Conservation (phyloP, 2,797 vertebrate species). For the Ambastaia sidthimunki region DNA sequence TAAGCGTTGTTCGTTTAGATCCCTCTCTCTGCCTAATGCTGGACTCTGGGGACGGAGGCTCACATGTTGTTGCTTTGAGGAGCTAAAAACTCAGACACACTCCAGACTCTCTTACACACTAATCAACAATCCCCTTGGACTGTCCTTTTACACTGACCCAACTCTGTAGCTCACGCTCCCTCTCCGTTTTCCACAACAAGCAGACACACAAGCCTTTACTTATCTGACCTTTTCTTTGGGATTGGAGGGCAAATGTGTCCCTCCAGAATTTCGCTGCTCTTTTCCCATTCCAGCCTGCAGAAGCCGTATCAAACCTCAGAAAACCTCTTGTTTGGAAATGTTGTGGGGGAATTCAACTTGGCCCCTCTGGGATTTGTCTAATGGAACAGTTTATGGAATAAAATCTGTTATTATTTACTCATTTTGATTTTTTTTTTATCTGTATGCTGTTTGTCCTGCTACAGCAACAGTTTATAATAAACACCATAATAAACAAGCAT, state of each 20-base stretch:
- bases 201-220: slow-evolving; percentile 16
- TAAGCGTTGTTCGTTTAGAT: slow-evolving; percentile 31
- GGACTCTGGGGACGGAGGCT: slow-evolving; percentile 23
- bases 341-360: slow-evolving; percentile 5
- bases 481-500: not conserved
- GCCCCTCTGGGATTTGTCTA: slow-evolving; percentile 4
- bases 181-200: slow-evolving; percentile 12
- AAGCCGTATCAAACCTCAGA: slow-evolving; percentile 23
- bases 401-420: not conserved
- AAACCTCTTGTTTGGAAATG: not conserved
- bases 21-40: slow-evolving; percentile 15
- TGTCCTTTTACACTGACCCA: slow-evolving; percentile 59
- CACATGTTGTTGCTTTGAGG: slow-evolving; percentile 22
- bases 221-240: slow-evolving; percentile 26
- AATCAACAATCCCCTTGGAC: slow-evolving; percentile 57
- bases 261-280: not conserved
- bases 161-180: slow-evolving; percentile 45
- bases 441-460: not conserved
- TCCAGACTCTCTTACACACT: slow-evolving; percentile 51
- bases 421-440: not conserved
- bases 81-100: slow-evolving; percentile 34
- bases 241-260: slow-evolving; percentile 9
- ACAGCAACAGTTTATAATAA: not conserved
- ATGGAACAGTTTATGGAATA: not conserved
- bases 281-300: slow-evolving; percentile 5